These are phyloP conservation scores for Hemicrepidius hirtus DNA, from an alignment of 2,888 invertebrate species.

Conservation along the genomic window DNA sequence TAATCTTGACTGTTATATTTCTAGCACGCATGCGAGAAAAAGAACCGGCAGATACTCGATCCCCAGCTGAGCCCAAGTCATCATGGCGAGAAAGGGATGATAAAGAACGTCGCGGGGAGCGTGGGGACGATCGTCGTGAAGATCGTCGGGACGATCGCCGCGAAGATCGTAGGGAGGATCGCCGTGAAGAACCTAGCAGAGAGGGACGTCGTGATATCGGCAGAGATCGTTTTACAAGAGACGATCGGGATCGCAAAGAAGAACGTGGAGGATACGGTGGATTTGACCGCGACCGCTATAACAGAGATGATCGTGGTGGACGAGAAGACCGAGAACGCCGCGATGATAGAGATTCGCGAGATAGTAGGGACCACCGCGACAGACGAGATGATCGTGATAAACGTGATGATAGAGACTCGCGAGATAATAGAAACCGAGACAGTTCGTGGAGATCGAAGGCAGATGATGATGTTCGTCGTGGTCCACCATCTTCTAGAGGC, in stretches of 20 bases:
- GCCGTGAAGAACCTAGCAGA: slow-evolving; percentile 53
- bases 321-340: slow-evolving; percentile 43
- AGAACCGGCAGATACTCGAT: slow-evolving; percentile 33
- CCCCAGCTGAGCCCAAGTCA: slow-evolving; percentile 26
- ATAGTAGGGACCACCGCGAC: slow-evolving; percentile 52
- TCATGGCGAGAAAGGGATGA: slow-evolving; percentile 52
- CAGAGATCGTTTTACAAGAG: slow-evolving; percentile 46
- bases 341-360: slow-evolving; percentile 47
- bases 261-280: slow-evolving; percentile 45
- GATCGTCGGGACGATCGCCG: slow-evolving; percentile 52
- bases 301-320: slow-evolving; percentile 35
- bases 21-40: slow-evolving; percentile 50
- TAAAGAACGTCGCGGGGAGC: slow-evolving; percentile 31
- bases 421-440: slow-evolving; percentile 35
- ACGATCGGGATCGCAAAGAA: slow-evolving; percentile 50
- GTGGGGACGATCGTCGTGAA: slow-evolving; percentile 46
- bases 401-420: slow-evolving; percentile 16
- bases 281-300: slow-evolving; percentile 35
- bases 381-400: slow-evolving; percentile 40
- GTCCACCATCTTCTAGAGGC: slow-evolving; percentile 38
- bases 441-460: slow-evolving; percentile 36
- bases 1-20: neutral
- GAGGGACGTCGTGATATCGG: slow-evolving; percentile 49
- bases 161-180: slow-evolving; percentile 52
- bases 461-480: slow-evolving; percentile 43